These are phyloP conservation scores for Arion vulgaris DNA, from an alignment of 1,140 invertebrate species.

Conservation along the genomic window DNA sequence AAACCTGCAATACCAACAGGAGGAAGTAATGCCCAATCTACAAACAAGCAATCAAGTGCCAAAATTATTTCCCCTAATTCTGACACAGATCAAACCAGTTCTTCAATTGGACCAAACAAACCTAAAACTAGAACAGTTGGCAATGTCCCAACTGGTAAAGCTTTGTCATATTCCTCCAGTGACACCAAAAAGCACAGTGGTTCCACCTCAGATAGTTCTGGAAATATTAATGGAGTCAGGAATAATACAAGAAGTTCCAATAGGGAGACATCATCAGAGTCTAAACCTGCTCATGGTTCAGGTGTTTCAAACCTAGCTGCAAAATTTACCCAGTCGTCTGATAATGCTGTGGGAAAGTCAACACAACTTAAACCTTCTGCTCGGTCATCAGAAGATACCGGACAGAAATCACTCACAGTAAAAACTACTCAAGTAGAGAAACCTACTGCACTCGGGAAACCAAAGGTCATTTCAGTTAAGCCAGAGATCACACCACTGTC, in stretches of 20 bases:
- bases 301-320: not conserved
- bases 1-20: not conserved
- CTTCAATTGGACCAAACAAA: not conserved
- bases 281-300: not conserved
- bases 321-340: not conserved
- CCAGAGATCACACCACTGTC: not conserved
- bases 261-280: not conserved
- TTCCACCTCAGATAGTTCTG: not conserved
- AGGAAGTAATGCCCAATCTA: not conserved
- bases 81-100: not conserved
- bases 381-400: not conserved
- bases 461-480: conserved; percentile 11
- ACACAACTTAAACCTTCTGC: not conserved
- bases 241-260: not conserved
- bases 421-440: not conserved
- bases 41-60: not conserved
- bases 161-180: not conserved
- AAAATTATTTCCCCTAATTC: not conserved
- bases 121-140: not conserved
- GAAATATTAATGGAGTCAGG: not conserved
- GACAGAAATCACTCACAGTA: not conserved
- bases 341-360: not conserved
- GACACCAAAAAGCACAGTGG: not conserved
- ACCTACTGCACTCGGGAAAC: not conserved
- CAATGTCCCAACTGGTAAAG: not conserved